A percentile compares a stretch with the other conserved stretches of the same genome.
Conservation (phyloP, 1,140 invertebrate species). For the Lepidurus apus region DNA sequence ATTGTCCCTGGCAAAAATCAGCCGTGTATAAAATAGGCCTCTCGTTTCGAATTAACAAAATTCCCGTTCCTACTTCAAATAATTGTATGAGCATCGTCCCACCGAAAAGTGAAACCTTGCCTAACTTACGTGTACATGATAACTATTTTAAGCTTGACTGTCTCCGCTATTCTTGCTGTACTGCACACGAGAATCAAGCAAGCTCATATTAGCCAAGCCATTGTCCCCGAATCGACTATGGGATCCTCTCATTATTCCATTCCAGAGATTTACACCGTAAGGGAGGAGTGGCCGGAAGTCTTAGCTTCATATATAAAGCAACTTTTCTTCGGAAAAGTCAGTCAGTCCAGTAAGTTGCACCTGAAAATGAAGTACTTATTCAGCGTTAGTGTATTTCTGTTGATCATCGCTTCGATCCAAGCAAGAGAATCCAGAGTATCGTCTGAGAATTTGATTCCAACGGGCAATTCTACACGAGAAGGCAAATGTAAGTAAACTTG, state of each 20-base stretch:
- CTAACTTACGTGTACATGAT: not conserved
- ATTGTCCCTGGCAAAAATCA: not conserved
- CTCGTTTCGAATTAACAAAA: not conserved
- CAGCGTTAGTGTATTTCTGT: not conserved
- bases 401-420: not conserved
- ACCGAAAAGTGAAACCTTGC: not conserved
- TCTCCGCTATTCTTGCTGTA: not conserved
- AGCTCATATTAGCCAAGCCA: not conserved
- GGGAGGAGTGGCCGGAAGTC: not conserved
- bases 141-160: not conserved
- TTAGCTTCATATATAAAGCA: not conserved
- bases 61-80: not conserved
- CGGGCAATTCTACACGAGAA: not conserved
- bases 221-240: conserved; percentile 1
- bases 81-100: not conserved
- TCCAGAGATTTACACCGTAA: not conserved
- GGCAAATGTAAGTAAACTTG: not conserved
- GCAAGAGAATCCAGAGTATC: not conserved
- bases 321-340: not conserved
- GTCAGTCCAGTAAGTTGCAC: not conserved
- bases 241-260: not conserved
- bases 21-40: not conserved
- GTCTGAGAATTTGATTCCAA: not conserved
- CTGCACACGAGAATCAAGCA: not conserved
- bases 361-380: not conserved